phyloP scores from a whole-genome alignment of 1,140 invertebrate species.

The Lasioglossum baleicum region DNA sequence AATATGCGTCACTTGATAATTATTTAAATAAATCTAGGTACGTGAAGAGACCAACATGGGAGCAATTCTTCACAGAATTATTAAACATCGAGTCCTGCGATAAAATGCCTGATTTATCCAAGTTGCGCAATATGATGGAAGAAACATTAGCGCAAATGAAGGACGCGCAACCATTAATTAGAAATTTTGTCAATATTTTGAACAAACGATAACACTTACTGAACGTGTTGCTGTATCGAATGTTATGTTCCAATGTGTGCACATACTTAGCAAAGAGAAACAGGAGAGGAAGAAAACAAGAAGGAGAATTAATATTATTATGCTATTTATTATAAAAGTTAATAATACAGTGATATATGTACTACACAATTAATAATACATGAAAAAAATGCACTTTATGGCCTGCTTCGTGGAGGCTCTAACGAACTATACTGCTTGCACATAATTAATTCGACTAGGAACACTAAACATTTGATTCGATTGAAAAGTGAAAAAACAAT shows the following conservation, averaged over 20 bases:
- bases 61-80: slow-evolving; percentile 83
- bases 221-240: slow-evolving; percentile 42
- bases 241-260: slow-evolving; percentile 55
- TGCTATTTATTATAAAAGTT: slow-evolving; percentile 75
- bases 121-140: slow-evolving; percentile 83
- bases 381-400: slow-evolving; percentile 63
- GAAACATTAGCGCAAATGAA: slow-evolving; percentile 78
- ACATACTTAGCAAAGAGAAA: slow-evolving; percentile 66
- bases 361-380: slow-evolving; percentile 58
- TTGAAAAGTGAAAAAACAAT: not conserved
- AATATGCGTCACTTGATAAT: not conserved
- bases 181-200: slow-evolving; percentile 75
- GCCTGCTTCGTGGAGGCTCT: slow-evolving; percentile 64
- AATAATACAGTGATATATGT: slow-evolving; percentile 61
- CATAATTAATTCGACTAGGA: slow-evolving; percentile 59
- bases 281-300: slow-evolving; percentile 60
- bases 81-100: slow-evolving; percentile 86
- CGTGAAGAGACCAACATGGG: slow-evolving; percentile 84
- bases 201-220: slow-evolving; percentile 79
- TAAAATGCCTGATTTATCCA: slow-evolving; percentile 83
- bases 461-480: slow-evolving; percentile 28
- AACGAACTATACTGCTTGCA: slow-evolving; percentile 58
- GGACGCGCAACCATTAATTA: slow-evolving; percentile 69
- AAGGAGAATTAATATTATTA: slow-evolving; percentile 64
- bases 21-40: slow-evolving; percentile 78